phyloP scores from a whole-genome alignment of 2,113 vertebrate genomes.

The Vidua chalybeata region DNA sequence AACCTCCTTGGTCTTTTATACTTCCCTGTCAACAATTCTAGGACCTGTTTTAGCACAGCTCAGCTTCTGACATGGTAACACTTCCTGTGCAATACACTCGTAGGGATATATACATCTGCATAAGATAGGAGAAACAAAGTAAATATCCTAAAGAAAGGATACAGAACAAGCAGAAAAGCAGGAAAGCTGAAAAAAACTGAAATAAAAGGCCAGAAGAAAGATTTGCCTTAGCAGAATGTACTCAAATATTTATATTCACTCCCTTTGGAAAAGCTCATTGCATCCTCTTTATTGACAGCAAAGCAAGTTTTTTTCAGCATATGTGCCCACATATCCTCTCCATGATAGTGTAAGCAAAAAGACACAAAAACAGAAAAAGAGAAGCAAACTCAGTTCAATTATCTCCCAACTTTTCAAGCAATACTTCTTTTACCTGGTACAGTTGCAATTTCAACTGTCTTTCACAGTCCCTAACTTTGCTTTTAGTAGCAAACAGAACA shows the following conservation, averaged over 20 bases:
- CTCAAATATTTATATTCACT: background rate
- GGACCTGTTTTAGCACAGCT: background rate
- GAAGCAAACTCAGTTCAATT: background rate
- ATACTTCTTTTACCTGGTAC: background rate
- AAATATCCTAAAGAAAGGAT: background rate
- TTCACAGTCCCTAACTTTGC: background rate
- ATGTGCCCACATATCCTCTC: background rate
- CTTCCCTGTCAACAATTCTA: background rate
- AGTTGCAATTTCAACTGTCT: background rate
- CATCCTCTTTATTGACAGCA: background rate
- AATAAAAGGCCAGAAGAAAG: background rate
- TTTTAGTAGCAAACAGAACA: background rate
- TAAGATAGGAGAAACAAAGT: background rate
- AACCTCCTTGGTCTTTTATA: background rate
- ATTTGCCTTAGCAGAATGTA: background rate
- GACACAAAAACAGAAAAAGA: background rate
- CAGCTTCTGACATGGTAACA: background rate
- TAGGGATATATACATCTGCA: background rate
- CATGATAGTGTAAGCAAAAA: background rate
- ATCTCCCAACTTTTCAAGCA: background rate
- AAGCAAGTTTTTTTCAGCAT: background rate
- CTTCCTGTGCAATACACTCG: background rate
- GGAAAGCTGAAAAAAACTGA: background rate
- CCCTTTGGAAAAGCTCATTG: background rate
- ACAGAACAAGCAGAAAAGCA: background rate